A percentile compares a stretch with the other conserved stretches of the same genome.
Evolutionary conservation across 2,113 vertebrate species (phyloP).

Genomic region (Apteryx owenii): DNA sequence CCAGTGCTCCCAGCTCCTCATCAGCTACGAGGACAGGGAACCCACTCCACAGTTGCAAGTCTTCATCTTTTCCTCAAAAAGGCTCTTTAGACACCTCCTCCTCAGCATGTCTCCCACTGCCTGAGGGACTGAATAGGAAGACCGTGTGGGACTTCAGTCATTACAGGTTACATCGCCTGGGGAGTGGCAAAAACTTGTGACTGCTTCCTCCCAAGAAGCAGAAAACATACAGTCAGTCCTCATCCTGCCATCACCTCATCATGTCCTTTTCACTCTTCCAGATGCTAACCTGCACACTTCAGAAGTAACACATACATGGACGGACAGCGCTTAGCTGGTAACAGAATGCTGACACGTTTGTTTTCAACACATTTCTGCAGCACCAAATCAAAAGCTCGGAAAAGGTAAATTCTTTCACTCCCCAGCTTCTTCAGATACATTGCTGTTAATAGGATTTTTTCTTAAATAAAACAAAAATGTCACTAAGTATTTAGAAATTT

Average conservation of each 20-base stretch:
- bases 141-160: neutral
- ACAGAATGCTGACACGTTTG: neutral
- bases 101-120: neutral
- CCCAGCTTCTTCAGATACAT: neutral
- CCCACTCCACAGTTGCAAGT: too few species aligned
- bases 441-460: neutral
- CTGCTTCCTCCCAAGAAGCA: neutral
- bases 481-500: neutral
- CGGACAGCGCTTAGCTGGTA: neutral
- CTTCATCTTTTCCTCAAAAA: neutral
- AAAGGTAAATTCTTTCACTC: neutral
- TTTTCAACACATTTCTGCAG: neutral
- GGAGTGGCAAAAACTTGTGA: neutral
- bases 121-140: neutral
- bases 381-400: neutral
- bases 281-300: neutral
- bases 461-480: neutral
- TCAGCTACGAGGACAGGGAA: too few species aligned
- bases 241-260: neutral
- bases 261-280: neutral
- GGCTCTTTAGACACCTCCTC: neutral
- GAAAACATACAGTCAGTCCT: neutral
- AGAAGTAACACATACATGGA: neutral
- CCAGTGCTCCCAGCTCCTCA: neutral
- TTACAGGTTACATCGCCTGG: neutral